phyloP scores from a whole-genome alignment of 2,888 invertebrate species.

The Carcina quercana region DNA sequence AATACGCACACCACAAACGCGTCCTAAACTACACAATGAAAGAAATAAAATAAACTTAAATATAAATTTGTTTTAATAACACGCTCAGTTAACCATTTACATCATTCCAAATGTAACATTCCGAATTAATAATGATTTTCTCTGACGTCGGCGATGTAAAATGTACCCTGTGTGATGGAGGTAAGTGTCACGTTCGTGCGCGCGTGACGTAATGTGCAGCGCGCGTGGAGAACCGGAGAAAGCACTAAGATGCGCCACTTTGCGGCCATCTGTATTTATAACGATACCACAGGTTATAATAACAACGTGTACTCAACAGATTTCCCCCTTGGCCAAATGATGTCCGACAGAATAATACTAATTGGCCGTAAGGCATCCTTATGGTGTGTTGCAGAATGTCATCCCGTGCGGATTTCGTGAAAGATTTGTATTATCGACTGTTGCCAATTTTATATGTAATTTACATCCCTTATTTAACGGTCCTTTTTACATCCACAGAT shows the following conservation, averaged over 20 bases:
- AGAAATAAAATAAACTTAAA: too few species aligned
- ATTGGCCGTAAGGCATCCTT: too few species aligned
- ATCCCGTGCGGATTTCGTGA: too few species aligned
- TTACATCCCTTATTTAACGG: too few species aligned
- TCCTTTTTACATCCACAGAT: too few species aligned
- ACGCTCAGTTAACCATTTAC: constrained; percentile 7
- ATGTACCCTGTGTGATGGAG: constrained; percentile 5
- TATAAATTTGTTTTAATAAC: constrained; percentile 8
- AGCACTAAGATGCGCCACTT: constrained; percentile 5
- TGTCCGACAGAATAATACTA: too few species aligned
- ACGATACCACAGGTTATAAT: neutral
- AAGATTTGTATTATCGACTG: too few species aligned
- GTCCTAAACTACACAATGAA: too few species aligned
- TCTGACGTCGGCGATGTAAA: constrained; percentile 12
- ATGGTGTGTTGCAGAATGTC: too few species aligned
- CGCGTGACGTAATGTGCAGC: constrained; percentile 1
- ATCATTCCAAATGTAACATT: constrained; percentile 3
- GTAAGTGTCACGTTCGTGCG: constrained; percentile 14
- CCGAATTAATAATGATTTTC: constrained; percentile 21
- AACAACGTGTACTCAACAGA: neutral
- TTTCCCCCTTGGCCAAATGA: neutral
- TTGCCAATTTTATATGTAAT: too few species aligned
- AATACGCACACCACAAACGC: too few species aligned
- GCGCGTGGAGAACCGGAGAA: constrained; percentile 1
- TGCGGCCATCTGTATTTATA: constrained; percentile 8